phyloP scores from a whole-genome alignment of 1,140 invertebrate genomes.

The Drosophila leontia region DNA sequence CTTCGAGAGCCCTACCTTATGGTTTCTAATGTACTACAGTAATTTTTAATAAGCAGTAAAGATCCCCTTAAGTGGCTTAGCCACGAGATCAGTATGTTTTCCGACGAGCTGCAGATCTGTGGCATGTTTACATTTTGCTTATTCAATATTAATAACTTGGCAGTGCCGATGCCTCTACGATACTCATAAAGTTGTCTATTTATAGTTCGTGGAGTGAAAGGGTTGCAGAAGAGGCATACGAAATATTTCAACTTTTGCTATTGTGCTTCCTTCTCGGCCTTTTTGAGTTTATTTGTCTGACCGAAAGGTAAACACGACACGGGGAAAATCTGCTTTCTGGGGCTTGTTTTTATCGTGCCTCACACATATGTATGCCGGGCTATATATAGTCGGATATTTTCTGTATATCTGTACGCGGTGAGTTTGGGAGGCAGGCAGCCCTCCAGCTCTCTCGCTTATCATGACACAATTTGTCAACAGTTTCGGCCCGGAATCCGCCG shows the following conservation, averaged over 20 bases:
- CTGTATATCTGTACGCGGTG: conserved; percentile 19
- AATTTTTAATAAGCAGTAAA: not conserved
- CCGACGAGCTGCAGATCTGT: conserved; percentile 11
- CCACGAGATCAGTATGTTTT: not conserved
- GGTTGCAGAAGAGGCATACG: conserved; percentile 1
- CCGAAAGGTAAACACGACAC: conserved; percentile 47
- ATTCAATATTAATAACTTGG: conserved; percentile 35
- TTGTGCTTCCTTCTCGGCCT: conserved; percentile 28
- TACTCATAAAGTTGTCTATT: conserved; percentile 36
- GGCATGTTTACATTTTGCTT: conserved; percentile 18
- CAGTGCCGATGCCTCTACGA: not conserved
- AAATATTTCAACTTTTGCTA: conserved; percentile 23
- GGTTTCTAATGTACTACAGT: no score
- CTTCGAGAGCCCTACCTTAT: no score
- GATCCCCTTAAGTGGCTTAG: not conserved
- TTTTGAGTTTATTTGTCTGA: conserved; percentile 40
- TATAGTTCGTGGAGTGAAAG: conserved; percentile 5
- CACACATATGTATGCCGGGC: conserved; percentile 1
- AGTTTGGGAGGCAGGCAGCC: conserved; percentile 21
- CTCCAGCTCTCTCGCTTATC: conserved; percentile 21
- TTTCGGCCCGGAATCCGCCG: conserved; percentile 27
- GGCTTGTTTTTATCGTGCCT: conserved; percentile 27
- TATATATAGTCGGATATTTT: conserved; percentile 14
- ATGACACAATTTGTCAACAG: conserved; percentile 70
- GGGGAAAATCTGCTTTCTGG: conserved; percentile 27